A percentile compares a stretch with the other conserved stretches of the same genome.
Evolutionary conservation across 2,113 vertebrate species (phyloP).

Genomic region (Lynx canadensis): DNA sequence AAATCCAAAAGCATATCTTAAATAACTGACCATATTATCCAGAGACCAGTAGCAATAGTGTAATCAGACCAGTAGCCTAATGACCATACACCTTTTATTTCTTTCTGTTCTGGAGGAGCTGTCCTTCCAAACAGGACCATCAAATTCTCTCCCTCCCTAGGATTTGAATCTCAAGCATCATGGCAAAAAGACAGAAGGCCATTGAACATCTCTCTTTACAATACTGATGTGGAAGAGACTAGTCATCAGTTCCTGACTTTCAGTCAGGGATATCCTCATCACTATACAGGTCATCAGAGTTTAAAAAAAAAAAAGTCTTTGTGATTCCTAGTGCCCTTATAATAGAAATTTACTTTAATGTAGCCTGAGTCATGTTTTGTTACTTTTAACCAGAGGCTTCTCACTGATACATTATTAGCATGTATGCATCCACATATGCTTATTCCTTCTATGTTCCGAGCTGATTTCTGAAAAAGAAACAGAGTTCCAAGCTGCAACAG

Average conservation of each 20-base stretch:
- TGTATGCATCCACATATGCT: background rate
- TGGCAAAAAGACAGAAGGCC: background rate
- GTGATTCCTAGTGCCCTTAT: background rate
- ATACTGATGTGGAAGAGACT: background rate
- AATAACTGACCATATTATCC: background rate
- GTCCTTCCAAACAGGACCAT: background rate
- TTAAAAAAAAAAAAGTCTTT: background rate
- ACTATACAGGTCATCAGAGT: background rate
- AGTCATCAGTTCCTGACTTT: background rate
- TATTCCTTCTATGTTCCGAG: background rate
- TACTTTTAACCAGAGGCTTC: background rate
- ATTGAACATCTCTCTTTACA: background rate
- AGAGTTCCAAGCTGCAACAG: background rate
- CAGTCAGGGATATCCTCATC: background rate
- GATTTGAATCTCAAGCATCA: background rate
- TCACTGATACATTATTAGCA: background rate
- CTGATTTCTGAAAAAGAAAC: conserved; percentile 55
- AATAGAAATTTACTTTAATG: conserved; percentile 19
- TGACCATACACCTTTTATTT: background rate
- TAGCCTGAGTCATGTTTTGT: background rate
- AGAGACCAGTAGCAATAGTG: background rate
- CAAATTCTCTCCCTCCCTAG: background rate
- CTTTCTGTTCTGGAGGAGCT: background rate
- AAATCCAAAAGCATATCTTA: background rate
- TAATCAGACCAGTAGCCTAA: background rate